Percentiles rank a stretch among this genome's conserved stretches.
These are phyloP conservation scores for Acanthacorydalis orientalis DNA, from an alignment of 2,888 invertebrate species.

Conservation along the genomic window DNA sequence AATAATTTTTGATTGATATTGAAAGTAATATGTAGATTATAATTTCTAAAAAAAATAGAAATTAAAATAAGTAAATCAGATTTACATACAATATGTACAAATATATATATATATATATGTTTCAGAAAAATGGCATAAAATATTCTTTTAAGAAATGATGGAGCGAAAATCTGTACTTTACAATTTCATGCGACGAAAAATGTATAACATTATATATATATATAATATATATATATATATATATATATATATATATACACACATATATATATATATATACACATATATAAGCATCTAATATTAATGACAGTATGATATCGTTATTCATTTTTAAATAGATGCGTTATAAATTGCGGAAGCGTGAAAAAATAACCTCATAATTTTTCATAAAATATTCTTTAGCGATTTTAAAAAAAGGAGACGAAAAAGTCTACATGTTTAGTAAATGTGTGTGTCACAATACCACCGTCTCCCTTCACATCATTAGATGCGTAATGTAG, in stretches of 20 bases:
- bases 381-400: neutral
- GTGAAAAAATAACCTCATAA: neutral
- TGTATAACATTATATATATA: conserved; percentile 3
- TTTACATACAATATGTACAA: no score
- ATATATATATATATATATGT: no score
- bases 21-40: no score
- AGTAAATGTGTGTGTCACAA: no score
- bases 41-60: no score
- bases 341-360: neutral
- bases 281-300: neutral
- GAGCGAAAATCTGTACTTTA: neutral
- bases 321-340: neutral
- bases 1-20: no score
- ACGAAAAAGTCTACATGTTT: neutral
- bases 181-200: neutral
- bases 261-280: conserved; percentile 3
- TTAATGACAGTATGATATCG: neutral
- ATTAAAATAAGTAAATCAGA: no score
- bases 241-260: conserved; percentile 3
- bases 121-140: no score
- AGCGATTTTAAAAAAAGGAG: neutral
- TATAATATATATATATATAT: conserved; percentile 3
- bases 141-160: no score
- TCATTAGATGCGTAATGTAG: conserved; percentile 22
- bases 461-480: conserved; percentile 9